A percentile compares a stretch with the other conserved stretches of the same genome.
These are phyloP conservation scores for Brachionus sp. DNA, from an alignment of 1,140 invertebrate genomes.

Conservation along the genomic window DNA sequence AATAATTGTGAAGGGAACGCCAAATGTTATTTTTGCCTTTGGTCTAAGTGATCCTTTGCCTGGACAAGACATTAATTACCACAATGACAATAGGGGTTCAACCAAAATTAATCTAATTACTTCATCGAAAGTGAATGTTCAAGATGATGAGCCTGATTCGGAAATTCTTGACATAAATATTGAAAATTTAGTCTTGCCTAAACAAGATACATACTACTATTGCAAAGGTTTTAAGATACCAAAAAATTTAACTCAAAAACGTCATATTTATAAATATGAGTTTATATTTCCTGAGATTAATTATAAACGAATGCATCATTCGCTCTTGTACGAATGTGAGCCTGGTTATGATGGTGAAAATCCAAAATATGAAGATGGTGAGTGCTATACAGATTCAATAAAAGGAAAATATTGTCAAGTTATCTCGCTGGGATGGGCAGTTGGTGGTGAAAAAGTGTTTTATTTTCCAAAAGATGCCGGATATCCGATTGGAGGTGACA, in stretches of 20 bases:
- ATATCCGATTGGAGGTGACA: constrained; percentile 36
- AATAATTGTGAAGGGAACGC: constrained; percentile 12
- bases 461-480: constrained; percentile 11
- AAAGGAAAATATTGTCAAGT: constrained; percentile 21
- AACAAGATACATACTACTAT: constrained; percentile 25
- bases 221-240: constrained; percentile 8
- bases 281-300: constrained; percentile 43
- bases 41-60: background rate
- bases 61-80: constrained; percentile 24
- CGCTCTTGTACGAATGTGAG: constrained; percentile 21
- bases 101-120: constrained; percentile 5
- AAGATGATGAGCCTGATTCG: background rate
- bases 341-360: background rate
- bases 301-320: constrained; percentile 39
- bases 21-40: constrained; percentile 20
- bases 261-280: constrained; percentile 28
- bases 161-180: constrained; percentile 8
- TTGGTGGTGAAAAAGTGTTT: background rate
- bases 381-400: background rate
- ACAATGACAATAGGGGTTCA: background rate
- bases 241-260: constrained; percentile 6
- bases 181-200: constrained; percentile 3
- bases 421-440: constrained; percentile 22
- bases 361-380: background rate
- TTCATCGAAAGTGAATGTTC: background rate